A percentile compares a stretch with the other conserved stretches of the same genome.
Evolutionary conservation across 1,140 invertebrate genomes (phyloP).

Genomic region (Thrips palmi): DNA sequence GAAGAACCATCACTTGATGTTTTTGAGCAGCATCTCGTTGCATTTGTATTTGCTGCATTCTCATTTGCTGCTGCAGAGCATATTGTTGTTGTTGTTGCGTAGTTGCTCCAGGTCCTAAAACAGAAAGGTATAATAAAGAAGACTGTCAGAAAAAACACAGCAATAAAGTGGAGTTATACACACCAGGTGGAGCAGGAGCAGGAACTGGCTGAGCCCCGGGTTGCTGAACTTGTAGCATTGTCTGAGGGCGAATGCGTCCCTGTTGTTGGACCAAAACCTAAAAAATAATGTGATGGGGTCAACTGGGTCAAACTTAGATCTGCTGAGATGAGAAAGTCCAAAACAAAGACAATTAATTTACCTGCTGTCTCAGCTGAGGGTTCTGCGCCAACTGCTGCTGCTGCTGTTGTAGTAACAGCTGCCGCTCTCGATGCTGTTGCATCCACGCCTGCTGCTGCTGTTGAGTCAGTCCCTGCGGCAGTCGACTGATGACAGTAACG

Average conservation of each 20-base stretch:
- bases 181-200: no score
- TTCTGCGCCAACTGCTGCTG: constrained; percentile 19
- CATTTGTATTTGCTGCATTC: constrained; percentile 19
- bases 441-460: constrained; percentile 48
- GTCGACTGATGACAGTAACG: constrained; percentile 29
- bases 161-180: no score
- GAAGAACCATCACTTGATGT: constrained; percentile 17
- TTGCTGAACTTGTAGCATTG: constrained; percentile 12
- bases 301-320: neutral
- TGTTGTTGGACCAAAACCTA: constrained; percentile 10
- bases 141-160: no score
- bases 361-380: constrained; percentile 18
- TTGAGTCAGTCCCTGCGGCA: constrained; percentile 36
- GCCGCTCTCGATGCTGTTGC: no score
- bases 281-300: neutral
- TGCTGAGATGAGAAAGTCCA: neutral
- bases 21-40: constrained; percentile 18
- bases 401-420: constrained; percentile 35
- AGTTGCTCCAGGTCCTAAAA: constrained; percentile 10
- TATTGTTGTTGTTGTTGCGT: constrained; percentile 16
- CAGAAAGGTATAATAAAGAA: no score
- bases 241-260: no score
- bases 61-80: constrained; percentile 17
- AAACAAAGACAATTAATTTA: neutral
- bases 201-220: constrained; percentile 11